Evolutionary conservation across 2,888 invertebrate species (phyloP).

Genomic region (Terebella lapidaria): DNA sequence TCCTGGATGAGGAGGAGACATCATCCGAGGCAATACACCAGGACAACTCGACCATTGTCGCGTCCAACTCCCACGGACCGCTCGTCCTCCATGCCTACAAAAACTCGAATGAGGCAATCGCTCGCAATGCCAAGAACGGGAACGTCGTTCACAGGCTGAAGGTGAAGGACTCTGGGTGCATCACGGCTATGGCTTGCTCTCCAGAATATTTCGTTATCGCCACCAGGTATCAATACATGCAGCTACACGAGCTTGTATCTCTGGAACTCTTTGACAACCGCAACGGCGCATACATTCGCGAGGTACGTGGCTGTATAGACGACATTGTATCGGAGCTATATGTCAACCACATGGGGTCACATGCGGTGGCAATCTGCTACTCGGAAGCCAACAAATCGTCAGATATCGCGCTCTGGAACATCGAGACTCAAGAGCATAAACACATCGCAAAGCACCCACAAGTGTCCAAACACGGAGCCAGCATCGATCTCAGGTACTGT

Average conservation of each 20-base stretch:
- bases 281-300: slow-evolving; percentile 39
- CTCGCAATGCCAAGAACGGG: slow-evolving; percentile 38
- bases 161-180: slow-evolving; percentile 33
- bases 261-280: slow-evolving; percentile 44
- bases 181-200: slow-evolving; percentile 40
- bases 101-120: slow-evolving; percentile 35
- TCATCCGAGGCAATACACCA: slow-evolving; percentile 35
- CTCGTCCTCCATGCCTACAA: slow-evolving; percentile 41
- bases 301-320: slow-evolving; percentile 41
- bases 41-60: slow-evolving; percentile 37
- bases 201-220: slow-evolving; percentile 45
- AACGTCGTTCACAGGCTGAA: slow-evolving; percentile 36
- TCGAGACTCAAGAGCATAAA: slow-evolving; percentile 52
- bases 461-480: slow-evolving; percentile 36
- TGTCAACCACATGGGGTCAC: slow-evolving; percentile 42
- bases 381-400: slow-evolving; percentile 37
- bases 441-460: slow-evolving; percentile 45
- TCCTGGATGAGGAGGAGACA: slow-evolving; percentile 7
- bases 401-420: slow-evolving; percentile 48
- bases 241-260: slow-evolving; percentile 38
- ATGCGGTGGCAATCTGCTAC: slow-evolving; percentile 39
- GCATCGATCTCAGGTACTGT: slow-evolving; percentile 41
- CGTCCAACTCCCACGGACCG: slow-evolving; percentile 33
- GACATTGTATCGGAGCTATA: slow-evolving; percentile 37
- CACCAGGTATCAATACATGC: slow-evolving; percentile 41